These are phyloP conservation scores for Ricordea florida DNA, from an alignment of 92 coral and sea anemone genomes.

Conservation along the genomic window DNA sequence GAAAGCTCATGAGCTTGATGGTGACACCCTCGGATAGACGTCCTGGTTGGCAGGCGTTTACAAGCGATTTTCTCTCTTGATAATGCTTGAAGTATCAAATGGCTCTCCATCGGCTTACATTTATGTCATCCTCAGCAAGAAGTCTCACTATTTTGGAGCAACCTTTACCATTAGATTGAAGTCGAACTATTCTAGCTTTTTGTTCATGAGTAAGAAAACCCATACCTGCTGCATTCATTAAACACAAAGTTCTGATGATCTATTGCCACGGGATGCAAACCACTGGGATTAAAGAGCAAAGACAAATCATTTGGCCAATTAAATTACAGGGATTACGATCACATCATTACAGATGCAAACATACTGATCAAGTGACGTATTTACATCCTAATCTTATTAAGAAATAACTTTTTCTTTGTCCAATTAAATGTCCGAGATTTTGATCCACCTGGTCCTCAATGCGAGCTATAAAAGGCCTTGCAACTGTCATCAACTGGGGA, in stretches of 20 bases:
- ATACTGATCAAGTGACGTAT: too few relatives aligned
- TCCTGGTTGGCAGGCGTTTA: conserved; percentile 1
- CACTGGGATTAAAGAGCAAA: too few relatives aligned
- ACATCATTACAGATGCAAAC: too few relatives aligned
- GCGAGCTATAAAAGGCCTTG: too few relatives aligned
- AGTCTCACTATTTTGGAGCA: not conserved
- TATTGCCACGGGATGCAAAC: too few relatives aligned
- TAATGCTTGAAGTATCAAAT: not conserved
- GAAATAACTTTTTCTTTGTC: too few relatives aligned
- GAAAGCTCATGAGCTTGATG: not conserved
- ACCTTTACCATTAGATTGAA: not conserved
- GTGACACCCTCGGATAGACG: not conserved
- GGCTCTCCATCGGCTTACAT: not conserved
- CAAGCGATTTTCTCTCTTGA: not conserved
- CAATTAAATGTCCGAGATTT: too few relatives aligned
- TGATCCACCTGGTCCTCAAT: too few relatives aligned
- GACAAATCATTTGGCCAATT: too few relatives aligned
- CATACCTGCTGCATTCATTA: not conserved
- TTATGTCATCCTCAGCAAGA: not conserved
- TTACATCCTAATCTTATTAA: too few relatives aligned
- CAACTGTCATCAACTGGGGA: too few relatives aligned
- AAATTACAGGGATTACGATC: too few relatives aligned
- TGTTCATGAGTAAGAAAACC: not conserved
- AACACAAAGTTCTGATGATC: not conserved
- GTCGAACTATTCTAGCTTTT: not conserved